These are phyloP conservation scores for Cheilosia vernalis DNA, from an alignment of 2,888 invertebrate species.

Conservation along the genomic window DNA sequence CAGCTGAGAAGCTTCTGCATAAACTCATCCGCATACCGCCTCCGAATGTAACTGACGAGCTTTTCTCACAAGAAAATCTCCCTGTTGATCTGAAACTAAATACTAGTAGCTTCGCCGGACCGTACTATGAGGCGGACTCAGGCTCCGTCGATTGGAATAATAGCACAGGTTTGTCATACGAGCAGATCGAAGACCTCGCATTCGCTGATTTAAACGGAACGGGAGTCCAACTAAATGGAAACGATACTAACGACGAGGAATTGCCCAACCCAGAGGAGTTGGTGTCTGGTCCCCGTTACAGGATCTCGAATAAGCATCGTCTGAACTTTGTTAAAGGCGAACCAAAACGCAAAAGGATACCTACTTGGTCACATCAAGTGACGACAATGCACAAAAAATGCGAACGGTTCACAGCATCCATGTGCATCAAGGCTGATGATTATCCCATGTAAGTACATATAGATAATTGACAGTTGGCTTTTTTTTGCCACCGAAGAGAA, in stretches of 20 bases:
- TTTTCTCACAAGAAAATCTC: slow-evolving; percentile 68
- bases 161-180: slow-evolving; percentile 76
- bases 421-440: slow-evolving; percentile 89
- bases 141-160: background rate
- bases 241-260: slow-evolving; percentile 74
- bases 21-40: slow-evolving; percentile 80
- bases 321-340: slow-evolving; percentile 66
- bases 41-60: slow-evolving; percentile 77
- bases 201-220: slow-evolving; percentile 82
- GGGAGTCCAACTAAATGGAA: slow-evolving; percentile 70
- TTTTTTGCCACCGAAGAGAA: too few species aligned
- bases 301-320: slow-evolving; percentile 77
- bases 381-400: slow-evolving; percentile 83
- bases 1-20: slow-evolving; percentile 79
- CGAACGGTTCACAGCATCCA: slow-evolving; percentile 88
- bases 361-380: slow-evolving; percentile 62
- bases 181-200: slow-evolving; percentile 80
- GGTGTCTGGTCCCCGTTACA: slow-evolving; percentile 80
- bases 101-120: slow-evolving; percentile 79
- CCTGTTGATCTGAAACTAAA: slow-evolving; percentile 78
- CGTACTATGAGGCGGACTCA: slow-evolving; percentile 61
- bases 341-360: slow-evolving; percentile 79
- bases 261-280: slow-evolving; percentile 82
- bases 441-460: slow-evolving; percentile 90
- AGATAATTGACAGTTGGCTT: too few species aligned